A percentile compares a stretch with the other conserved stretches of the same genome.
Conservation (phyloP, 2,113 vertebrate species). For the Cheirogaleus medius region DNA sequence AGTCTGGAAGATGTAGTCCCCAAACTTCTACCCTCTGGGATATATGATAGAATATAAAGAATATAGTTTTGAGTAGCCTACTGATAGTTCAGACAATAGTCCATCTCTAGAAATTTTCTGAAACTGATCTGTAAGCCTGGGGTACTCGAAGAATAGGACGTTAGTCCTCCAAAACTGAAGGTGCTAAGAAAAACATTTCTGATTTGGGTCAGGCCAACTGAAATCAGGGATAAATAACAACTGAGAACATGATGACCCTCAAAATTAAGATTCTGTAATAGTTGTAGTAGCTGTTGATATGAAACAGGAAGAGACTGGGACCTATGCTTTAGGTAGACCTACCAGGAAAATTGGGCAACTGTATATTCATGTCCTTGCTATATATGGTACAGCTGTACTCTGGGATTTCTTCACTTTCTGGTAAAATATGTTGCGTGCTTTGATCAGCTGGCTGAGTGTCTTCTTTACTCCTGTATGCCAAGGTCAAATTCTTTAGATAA, state of each 20-base stretch:
- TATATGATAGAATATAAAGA: neutral
- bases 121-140: neutral
- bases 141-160: neutral
- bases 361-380: neutral
- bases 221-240: conserved; percentile 22
- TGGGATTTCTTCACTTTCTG: neutral
- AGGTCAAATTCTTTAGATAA: neutral
- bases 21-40: neutral
- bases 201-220: neutral
- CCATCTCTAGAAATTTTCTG: neutral
- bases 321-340: neutral
- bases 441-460: neutral
- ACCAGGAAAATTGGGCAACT: neutral
- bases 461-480: neutral
- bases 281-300: neutral
- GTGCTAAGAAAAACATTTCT: neutral
- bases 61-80: neutral
- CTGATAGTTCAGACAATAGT: neutral
- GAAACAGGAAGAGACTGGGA: neutral
- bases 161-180: neutral
- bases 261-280: neutral
- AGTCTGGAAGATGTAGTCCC: neutral
- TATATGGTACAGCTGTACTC: neutral
- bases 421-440: neutral
- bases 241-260: neutral